Conservation (phyloP, 2,888 invertebrate species). For the Eulithis prunata region DNA sequence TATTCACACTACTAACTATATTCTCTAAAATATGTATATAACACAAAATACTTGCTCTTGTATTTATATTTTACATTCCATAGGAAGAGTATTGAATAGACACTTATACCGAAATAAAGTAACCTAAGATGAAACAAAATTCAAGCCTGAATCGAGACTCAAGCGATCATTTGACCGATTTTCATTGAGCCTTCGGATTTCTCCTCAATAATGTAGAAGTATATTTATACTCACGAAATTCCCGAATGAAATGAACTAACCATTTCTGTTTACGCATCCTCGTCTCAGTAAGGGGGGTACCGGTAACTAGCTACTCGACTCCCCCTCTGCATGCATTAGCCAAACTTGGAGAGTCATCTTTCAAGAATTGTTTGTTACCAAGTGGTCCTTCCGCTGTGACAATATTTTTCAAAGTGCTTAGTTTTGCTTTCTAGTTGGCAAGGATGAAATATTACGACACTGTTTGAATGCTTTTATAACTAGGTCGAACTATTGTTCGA, state of each 20-base stretch:
- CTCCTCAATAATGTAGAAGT: not conserved
- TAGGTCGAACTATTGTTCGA: not conserved
- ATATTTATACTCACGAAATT: constrained; percentile 7
- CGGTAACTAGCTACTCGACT: constrained; percentile 21
- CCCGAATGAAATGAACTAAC: not conserved
- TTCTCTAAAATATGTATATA: too few species aligned
- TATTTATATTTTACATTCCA: not conserved
- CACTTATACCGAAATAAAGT: too few species aligned
- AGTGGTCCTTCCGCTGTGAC: constrained; percentile 20
- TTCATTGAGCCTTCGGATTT: not conserved
- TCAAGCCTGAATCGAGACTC: too few species aligned
- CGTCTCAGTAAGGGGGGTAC: constrained; percentile 8
- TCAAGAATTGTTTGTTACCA: constrained; percentile 4
- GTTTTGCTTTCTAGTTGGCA: constrained; percentile 2
- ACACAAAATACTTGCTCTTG: too few species aligned
- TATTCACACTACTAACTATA: not conserved
- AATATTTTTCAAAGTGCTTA: constrained; percentile 11
- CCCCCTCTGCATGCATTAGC: constrained; percentile 19
- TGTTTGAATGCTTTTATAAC: not conserved
- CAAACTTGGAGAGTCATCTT: constrained; percentile 25
- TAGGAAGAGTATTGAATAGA: too few species aligned
- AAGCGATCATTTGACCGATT: too few species aligned
- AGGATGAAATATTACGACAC: not conserved
- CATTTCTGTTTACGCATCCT: constrained; percentile 9
- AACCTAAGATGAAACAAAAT: too few species aligned